These are phyloP conservation scores for Intellagama lesueurii DNA, from an alignment of 2,797 vertebrate species.

Conservation along the genomic window DNA sequence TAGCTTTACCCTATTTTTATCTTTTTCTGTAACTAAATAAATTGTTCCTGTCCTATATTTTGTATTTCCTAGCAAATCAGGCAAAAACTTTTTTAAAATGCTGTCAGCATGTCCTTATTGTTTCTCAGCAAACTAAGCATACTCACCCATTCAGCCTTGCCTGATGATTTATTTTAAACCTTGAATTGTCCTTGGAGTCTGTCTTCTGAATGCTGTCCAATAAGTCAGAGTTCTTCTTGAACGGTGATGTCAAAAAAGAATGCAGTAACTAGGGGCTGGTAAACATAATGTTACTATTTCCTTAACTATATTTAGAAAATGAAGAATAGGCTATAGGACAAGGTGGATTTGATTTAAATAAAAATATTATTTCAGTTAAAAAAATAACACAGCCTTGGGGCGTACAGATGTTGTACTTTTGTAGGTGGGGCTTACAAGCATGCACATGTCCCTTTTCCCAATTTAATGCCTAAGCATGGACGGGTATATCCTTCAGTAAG, in stretches of 20 bases:
- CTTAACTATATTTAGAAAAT: conserved; percentile 1
- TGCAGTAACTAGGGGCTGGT: neutral
- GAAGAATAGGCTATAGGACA: neutral
- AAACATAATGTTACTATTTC: neutral
- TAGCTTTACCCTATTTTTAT: neutral
- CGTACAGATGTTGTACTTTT: too few relatives aligned
- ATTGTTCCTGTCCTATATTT: conserved; percentile 8
- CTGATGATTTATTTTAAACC: neutral
- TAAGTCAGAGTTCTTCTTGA: neutral
- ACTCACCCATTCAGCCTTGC: neutral
- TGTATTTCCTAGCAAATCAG: neutral
- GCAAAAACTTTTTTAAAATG: neutral
- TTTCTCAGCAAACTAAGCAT: conserved; percentile 12
- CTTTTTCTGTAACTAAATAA: neutral
- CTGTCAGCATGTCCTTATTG: conserved; percentile 5
- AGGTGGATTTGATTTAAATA: neutral
- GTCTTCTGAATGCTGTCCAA: neutral
- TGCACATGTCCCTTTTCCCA: too few relatives aligned
- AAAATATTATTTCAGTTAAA: too few relatives aligned
- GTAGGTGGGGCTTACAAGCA: too few relatives aligned
- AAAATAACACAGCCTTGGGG: too few relatives aligned
- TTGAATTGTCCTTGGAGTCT: neutral
- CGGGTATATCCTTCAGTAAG: too few relatives aligned
- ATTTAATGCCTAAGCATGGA: too few relatives aligned
- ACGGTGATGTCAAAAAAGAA: neutral